Evolutionary conservation across 2,888 invertebrate genomes (phyloP).

Genomic region (Ferdinandea cuprea): DNA sequence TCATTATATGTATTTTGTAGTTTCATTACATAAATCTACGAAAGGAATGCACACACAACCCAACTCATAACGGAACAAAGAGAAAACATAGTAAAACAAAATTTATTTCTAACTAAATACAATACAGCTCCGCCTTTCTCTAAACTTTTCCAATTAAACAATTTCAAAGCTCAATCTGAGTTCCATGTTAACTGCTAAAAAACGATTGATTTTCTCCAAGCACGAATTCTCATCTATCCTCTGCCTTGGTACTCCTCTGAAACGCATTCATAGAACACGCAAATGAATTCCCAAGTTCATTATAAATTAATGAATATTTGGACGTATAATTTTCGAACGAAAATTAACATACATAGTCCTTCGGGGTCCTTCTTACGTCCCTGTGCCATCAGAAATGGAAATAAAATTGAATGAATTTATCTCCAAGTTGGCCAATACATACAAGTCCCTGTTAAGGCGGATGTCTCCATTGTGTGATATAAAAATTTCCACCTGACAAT

Average conservation of each 20-base stretch:
- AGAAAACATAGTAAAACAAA: too few relatives aligned
- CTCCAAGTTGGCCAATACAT: background rate
- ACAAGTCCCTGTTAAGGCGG: background rate
- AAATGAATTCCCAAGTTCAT: slow-evolving; percentile 36
- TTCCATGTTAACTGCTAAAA: too few relatives aligned
- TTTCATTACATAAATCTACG: too few relatives aligned
- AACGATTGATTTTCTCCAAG: slow-evolving; percentile 11
- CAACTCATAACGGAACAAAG: too few relatives aligned
- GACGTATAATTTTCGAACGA: slow-evolving; percentile 32
- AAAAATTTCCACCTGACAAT: slow-evolving; percentile 5
- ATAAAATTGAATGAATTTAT: slow-evolving; percentile 25
- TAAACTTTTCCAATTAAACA: too few relatives aligned
- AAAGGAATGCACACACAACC: too few relatives aligned
- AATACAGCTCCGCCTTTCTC: too few relatives aligned
- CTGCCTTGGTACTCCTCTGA: too few relatives aligned
- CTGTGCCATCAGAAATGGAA: background rate
- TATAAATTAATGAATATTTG: slow-evolving; percentile 48
- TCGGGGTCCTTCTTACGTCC: background rate
- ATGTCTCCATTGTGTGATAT: background rate
- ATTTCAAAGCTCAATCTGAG: too few relatives aligned
- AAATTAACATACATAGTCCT: slow-evolving; percentile 24
- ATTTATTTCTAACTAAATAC: too few relatives aligned
- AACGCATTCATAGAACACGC: slow-evolving; percentile 4
- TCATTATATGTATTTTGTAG: too few relatives aligned
- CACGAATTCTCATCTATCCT: background rate